Evolutionary conservation across 2,888 invertebrate species (phyloP).

Genomic region (Zonitis immaculata): DNA sequence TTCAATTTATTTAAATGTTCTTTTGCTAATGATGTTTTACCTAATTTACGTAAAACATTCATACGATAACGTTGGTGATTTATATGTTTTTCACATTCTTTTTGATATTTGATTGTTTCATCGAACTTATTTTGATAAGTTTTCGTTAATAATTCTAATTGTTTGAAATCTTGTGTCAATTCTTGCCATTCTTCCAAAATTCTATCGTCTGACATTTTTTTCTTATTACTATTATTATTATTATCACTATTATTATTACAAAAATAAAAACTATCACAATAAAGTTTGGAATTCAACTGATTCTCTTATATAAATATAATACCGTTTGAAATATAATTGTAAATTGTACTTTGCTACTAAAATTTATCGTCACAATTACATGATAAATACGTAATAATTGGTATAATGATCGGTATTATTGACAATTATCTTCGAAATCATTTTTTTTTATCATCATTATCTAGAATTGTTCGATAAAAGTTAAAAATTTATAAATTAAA

Average conservation of each 20-base stretch:
- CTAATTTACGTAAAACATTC: conserved; percentile 56
- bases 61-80: conserved; percentile 86
- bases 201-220: conserved; percentile 24
- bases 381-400: not conserved
- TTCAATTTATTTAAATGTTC: conserved; percentile 58
- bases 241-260: conserved; percentile 1
- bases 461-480: too few relatives aligned
- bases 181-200: conserved; percentile 32
- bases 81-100: conserved; percentile 78
- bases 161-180: conserved; percentile 28
- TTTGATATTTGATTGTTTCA: conserved; percentile 73
- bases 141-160: conserved; percentile 64
- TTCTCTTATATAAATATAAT: too few relatives aligned
- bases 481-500: too few relatives aligned
- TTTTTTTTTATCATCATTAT: too few relatives aligned
- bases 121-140: conserved; percentile 77
- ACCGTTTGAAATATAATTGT: not conserved
- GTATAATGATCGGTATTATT: too few relatives aligned
- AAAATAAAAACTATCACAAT: not conserved
- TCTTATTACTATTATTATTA: not conserved
- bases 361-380: not conserved
- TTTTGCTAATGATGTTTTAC: conserved; percentile 38
- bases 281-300: not conserved
- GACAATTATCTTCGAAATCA: too few relatives aligned
- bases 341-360: conserved; percentile 8